phyloP scores from a whole-genome alignment of 2,797 vertebrate species.

The Heliangelus exortis region DNA sequence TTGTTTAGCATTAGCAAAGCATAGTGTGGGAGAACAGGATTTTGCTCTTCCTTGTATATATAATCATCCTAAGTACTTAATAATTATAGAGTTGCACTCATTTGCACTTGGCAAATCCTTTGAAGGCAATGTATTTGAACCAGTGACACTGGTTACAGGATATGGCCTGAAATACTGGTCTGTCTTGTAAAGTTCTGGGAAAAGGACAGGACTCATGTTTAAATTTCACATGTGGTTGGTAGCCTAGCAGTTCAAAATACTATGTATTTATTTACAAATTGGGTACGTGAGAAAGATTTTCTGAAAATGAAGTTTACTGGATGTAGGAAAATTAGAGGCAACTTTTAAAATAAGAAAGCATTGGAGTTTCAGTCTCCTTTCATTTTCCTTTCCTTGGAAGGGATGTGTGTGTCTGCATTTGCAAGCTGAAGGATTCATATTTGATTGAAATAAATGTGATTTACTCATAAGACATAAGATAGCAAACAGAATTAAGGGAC shows the following conservation, averaged over 20 bases:
- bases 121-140: conserved; percentile 57
- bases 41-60: conserved; percentile 59
- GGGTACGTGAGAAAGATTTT: neutral
- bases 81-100: conserved; percentile 65
- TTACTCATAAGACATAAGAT: neutral
- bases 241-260: conserved; percentile 24
- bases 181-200: conserved; percentile 65
- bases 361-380: neutral
- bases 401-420: neutral
- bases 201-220: conserved; percentile 37
- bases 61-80: conserved; percentile 66
- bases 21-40: conserved; percentile 59
- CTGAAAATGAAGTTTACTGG: neutral
- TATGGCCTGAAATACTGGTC: conserved; percentile 69
- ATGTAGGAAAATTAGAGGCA: neutral
- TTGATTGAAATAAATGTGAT: neutral
- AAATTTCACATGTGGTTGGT: conserved; percentile 33
- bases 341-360: neutral
- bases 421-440: neutral
- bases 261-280: neutral
- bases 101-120: conserved; percentile 64
- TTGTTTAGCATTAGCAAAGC: conserved; percentile 51
- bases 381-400: neutral
- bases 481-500: neutral
- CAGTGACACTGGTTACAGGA: conserved; percentile 64